phyloP scores from a whole-genome alignment of 2,113 vertebrate species.

The Redunca redunca region DNA sequence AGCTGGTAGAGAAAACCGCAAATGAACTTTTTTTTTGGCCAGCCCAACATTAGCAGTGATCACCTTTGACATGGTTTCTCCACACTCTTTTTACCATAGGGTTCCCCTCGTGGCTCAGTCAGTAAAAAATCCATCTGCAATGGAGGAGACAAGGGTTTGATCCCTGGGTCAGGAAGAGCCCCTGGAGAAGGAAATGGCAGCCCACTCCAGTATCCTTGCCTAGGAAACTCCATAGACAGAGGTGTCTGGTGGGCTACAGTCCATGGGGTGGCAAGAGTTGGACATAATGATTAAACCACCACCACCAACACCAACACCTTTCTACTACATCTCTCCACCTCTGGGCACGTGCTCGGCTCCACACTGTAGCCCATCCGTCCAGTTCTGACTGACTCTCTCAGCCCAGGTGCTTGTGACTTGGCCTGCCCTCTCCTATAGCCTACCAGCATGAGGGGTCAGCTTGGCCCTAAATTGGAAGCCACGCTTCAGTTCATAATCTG shows the following conservation, averaged over 20 bases:
- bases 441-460: not conserved
- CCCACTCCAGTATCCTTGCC: not conserved
- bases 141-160: not conserved
- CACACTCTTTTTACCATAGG: not conserved
- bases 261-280: not conserved
- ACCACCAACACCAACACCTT: not conserved
- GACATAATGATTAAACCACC: not conserved
- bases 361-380: not conserved
- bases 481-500: not conserved
- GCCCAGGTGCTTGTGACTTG: fast-evolving
- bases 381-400: not conserved
- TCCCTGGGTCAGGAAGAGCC: not conserved
- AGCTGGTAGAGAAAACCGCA: not conserved
- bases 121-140: not conserved
- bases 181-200: not conserved
- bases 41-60: not conserved
- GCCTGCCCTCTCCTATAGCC: no score
- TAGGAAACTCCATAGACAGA: not conserved
- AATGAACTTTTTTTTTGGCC: not conserved
- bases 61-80: not conserved
- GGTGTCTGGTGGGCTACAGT: not conserved
- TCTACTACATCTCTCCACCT: not conserved
- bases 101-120: not conserved
- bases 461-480: fast-evolving
- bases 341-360: fast-evolving